phyloP scores from a whole-genome alignment of 2,113 vertebrate genomes.

The Litocranius walleri region DNA sequence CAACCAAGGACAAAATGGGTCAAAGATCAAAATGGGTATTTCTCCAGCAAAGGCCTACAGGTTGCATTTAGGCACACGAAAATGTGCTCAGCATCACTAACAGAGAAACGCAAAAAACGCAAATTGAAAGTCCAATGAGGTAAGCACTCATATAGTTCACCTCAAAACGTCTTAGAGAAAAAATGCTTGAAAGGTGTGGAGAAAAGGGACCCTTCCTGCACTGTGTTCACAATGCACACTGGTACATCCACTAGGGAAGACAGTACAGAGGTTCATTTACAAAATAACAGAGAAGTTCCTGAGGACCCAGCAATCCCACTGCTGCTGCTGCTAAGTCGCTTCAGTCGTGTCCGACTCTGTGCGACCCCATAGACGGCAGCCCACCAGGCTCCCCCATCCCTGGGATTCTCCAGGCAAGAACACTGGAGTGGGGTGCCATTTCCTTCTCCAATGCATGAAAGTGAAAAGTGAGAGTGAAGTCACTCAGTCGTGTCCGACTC shows the following conservation, averaged over 20 bases:
- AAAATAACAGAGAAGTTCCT: background rate
- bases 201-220: background rate
- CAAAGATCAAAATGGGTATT: background rate
- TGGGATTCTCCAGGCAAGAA: too few relatives aligned
- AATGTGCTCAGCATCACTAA: background rate
- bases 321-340: too few relatives aligned
- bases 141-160: background rate
- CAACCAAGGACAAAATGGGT: background rate
- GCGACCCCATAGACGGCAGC: too few relatives aligned
- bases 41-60: background rate
- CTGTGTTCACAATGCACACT: background rate
- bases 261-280: background rate
- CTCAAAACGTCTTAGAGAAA: background rate
- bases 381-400: fast-evolving
- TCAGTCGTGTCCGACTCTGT: fast-evolving
- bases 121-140: background rate
- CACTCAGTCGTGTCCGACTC: too few relatives aligned
- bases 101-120: background rate
- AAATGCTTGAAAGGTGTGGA: background rate
- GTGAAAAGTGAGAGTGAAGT: too few relatives aligned
- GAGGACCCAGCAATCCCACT: background rate
- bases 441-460: too few relatives aligned
- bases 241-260: background rate
- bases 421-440: too few relatives aligned
- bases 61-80: background rate